Base-by-base conservation (phyloP, 2,113 vertebrate species). In the Zosterops japonicus region DNA sequence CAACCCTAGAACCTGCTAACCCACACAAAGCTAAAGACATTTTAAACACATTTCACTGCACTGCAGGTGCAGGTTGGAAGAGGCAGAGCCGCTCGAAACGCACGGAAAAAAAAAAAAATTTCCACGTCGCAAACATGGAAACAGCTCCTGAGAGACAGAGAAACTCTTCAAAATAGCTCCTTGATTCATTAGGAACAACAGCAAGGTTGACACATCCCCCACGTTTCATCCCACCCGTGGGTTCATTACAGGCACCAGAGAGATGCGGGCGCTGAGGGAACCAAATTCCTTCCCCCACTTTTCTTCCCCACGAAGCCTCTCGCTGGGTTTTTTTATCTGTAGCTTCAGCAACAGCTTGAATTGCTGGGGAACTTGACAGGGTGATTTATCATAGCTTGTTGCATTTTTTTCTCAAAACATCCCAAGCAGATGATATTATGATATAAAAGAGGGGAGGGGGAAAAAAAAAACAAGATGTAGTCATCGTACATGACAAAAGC, bases 321-420 rank as follows among this genome's bases (percentile, higher is more conserved):
- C 53, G 6, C 76, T 90, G 93, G 80, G 84, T 96, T 96, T 93
- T 93, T 86, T 93, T 86, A 89, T 83, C 93, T 53, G 52, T 83
- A 88, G 83, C 94, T 97, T 96, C 85, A 93, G 90, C 90, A 95
- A 75, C 92, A 95, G 93, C 92, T 94, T 96, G 93, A 93, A 87
- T 92, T 95, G 41, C 88, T 31, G 71, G 39, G 72, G 47, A 88
- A 39, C 87, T 92, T 97, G 96, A 97, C 94, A 96, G 78, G 92
- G 93, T 93, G 94, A 97, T 96, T 96, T 96, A 97, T 96, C 93
- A 94, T 77, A 68, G 88, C 93, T 96, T 90, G 93, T 94, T 96
- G 96, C 83, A 53, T 96, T 93, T 93, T 93, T 39, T 90, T 67
- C 95, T 94, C 76, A 36, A 60, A 93, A 94, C 85, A 81, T 90